Percentiles rank a stretch among this genome's conserved stretches.
Evolutionary conservation across 1,140 invertebrate genomes (phyloP).

Genomic region (Papilio xuthus): DNA sequence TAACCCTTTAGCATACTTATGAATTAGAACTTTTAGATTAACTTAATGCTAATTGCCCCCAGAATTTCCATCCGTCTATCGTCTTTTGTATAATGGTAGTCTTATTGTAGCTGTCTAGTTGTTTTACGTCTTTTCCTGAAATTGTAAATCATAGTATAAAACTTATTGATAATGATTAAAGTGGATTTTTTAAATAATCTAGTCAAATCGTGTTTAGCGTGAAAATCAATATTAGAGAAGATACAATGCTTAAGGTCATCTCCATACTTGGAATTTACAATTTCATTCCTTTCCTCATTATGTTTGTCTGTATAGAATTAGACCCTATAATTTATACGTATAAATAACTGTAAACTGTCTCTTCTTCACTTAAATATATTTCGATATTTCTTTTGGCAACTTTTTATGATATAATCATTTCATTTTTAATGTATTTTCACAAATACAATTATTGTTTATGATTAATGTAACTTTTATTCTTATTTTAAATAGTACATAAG

Average conservation of each 20-base stretch:
- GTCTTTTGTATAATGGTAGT: constrained; percentile 76
- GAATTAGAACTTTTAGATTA: constrained; percentile 69
- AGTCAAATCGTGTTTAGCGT: no score
- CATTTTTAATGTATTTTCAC: neutral
- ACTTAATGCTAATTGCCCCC: constrained; percentile 77
- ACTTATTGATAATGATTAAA: neutral
- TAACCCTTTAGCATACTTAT: constrained; percentile 64
- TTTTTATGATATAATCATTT: no score
- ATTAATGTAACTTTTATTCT: neutral
- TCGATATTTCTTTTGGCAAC: neutral
- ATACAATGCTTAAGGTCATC: neutral
- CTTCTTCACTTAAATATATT: neutral
- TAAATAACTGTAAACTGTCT: constrained; percentile 1
- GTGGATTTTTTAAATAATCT: neutral
- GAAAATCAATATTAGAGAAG: no score
- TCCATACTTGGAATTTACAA: constrained; percentile 33
- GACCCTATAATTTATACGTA: constrained; percentile 18
- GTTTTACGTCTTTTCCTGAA: constrained; percentile 52
- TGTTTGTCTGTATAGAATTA: constrained; percentile 15
- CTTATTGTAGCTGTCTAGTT: constrained; percentile 69
- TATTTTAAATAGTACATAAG: neutral
- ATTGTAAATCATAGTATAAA: constrained; percentile 44
- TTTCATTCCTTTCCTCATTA: constrained; percentile 38
- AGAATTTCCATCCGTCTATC: constrained; percentile 82
- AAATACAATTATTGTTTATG: neutral